phyloP scores from a whole-genome alignment of 1,140 invertebrate genomes.

The Ridgeia piscesae region DNA sequence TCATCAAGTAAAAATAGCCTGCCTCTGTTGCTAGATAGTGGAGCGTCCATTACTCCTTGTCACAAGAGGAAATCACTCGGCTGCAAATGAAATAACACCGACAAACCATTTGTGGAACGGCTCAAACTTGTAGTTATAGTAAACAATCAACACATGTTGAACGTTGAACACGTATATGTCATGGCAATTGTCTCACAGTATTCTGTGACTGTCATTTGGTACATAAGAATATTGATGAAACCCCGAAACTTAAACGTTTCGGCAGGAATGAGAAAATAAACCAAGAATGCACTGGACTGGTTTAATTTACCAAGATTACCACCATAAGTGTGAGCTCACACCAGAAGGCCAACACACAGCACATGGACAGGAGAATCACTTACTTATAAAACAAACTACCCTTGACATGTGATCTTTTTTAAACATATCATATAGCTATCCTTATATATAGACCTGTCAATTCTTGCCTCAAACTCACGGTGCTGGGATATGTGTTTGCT shows the following conservation, averaged over 20 bases:
- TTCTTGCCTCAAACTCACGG: neutral
- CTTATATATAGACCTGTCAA: neutral
- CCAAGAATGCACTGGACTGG: neutral
- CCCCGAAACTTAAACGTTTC: neutral
- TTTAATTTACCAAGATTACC: no score
- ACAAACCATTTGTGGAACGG: neutral
- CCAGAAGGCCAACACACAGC: no score
- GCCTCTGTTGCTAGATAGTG: neutral
- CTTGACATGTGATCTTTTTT: no score
- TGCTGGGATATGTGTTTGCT: no score
- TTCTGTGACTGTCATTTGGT: neutral
- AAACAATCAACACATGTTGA: neutral
- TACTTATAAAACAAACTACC: neutral
- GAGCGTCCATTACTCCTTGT: neutral
- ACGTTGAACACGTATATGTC: neutral
- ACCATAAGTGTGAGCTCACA: no score
- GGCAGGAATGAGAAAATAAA: neutral
- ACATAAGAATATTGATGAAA: neutral
- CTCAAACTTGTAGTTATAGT: neutral
- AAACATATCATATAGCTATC: no score
- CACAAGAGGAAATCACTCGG: neutral
- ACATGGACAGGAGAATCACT: neutral
- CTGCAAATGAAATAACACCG: neutral
- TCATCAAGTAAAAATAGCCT: neutral
- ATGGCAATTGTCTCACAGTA: neutral